Evolutionary conservation across 1,140 invertebrate genomes (phyloP).

Genomic region (Temnothorax nylanderi): DNA sequence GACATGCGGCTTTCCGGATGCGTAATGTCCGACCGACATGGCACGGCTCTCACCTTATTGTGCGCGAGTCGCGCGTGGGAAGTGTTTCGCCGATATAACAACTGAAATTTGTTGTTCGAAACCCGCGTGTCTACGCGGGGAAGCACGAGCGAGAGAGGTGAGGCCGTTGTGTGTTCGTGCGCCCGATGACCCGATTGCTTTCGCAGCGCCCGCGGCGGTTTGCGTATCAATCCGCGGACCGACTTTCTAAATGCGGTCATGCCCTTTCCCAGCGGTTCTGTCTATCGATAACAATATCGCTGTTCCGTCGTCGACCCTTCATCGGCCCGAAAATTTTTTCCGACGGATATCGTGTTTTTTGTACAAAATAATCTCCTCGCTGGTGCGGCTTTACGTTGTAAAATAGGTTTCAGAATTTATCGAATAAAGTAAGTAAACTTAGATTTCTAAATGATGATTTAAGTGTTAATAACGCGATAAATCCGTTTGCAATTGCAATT

Average conservation of each 20-base stretch:
- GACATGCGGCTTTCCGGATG: slow-evolving; percentile 43
- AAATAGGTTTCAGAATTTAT: background rate
- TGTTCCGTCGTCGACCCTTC: background rate
- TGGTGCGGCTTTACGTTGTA: background rate
- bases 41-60: slow-evolving; percentile 55
- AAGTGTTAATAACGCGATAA: background rate
- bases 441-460: background rate
- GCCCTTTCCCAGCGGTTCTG: slow-evolving; percentile 33
- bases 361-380: background rate
- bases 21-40: slow-evolving; percentile 45
- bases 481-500: background rate
- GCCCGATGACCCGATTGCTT: slow-evolving; percentile 48
- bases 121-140: background rate
- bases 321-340: background rate
- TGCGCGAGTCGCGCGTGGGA: slow-evolving; percentile 47
- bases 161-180: slow-evolving; percentile 4
- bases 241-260: slow-evolving; percentile 41
- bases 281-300: slow-evolving; percentile 8
- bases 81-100: slow-evolving; percentile 51
- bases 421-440: background rate
- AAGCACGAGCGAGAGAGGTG: background rate
- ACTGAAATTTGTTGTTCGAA: slow-evolving; percentile 46
- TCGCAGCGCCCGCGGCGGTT: slow-evolving; percentile 14
- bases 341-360: background rate
- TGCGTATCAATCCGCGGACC: slow-evolving; percentile 29